Evolutionary conservation across 2,113 vertebrate genomes (phyloP), one percentile per base, ranked within the genome.

Genomic region (Zosterops hypoxanthus): DNA sequence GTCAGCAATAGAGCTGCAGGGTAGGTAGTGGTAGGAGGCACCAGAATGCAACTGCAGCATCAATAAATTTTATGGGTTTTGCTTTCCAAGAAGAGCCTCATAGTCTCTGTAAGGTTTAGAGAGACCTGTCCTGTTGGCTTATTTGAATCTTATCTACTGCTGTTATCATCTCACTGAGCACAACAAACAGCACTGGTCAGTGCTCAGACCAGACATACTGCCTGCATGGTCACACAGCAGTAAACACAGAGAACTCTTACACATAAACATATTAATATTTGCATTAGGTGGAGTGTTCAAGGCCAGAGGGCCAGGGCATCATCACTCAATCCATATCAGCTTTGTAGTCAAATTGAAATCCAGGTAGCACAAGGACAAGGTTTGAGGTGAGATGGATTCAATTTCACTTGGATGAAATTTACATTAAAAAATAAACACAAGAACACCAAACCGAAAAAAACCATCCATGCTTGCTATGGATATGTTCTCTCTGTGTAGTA

Each of bases 51-150:
- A 70, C 70, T 77, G 75, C 92, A 89, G 50, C 75, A 79, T 34
- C 34, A 5, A 73, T 80, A 93, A 78, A 88, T 81, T 88, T 84
- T 84, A 94, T 47, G 52, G 82, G 21, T 44, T 84, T 83, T 73
- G 66, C 66, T 92, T 93, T 96, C 94, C 69, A 73, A 60, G 69
- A 93, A 93, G 55, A 94, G 61, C 77, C 80, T 13, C 57, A 15
- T 52, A 53, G 46, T 68, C 92, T 92, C 82, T 73, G 33, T 94
- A 88, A 95, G 6, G 39, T 68, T 95, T 82, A 82, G 50, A 52
- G 5, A 91, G 56, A 85, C 63, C 87, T 90, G 53, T 86, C 75
- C 70, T 55, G 61, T n/a, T 53, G 52, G 64, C 20, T 53, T 59
- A 52, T 70, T 71, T 65, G 75, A 92, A 46, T 41, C 33, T 49